Conservation (phyloP, 2,888 invertebrate species). For the Habrosyne pyritoides region DNA sequence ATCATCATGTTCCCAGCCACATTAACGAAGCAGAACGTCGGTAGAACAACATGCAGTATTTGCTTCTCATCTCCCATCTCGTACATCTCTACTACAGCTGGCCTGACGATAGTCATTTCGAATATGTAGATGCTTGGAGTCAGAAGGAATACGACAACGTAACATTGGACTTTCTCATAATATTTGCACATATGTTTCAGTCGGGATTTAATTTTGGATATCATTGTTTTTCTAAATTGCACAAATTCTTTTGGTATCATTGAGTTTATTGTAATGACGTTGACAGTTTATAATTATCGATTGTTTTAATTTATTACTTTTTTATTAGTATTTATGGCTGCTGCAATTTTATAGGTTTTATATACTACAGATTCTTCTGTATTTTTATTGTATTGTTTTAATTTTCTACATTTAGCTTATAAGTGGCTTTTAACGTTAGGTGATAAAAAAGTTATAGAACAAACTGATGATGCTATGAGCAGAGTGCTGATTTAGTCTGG, state of each 20-base stretch:
- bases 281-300: not conserved
- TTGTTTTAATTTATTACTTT: not conserved
- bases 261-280: not conserved
- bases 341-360: too few relatives aligned
- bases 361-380: too few relatives aligned
- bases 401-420: too few relatives aligned
- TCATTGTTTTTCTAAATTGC: not conserved
- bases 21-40: conserved; percentile 56
- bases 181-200: conserved; percentile 9
- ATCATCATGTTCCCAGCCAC: conserved; percentile 61
- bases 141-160: conserved; percentile 40
- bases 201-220: not conserved
- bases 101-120: conserved; percentile 53
- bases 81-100: conserved; percentile 39
- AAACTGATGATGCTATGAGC: too few relatives aligned
- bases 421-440: too few relatives aligned
- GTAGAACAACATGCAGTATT: conserved; percentile 41
- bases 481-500: too few relatives aligned
- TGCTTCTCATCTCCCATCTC: conserved; percentile 40
- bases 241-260: not conserved
- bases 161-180: conserved; percentile 39
- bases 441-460: too few relatives aligned
- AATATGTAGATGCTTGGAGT: conserved; percentile 57
- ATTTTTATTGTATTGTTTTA: too few relatives aligned
- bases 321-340: not conserved